Conservation (phyloP, 37 sponge, comb jelly and placozoan species). For the Bolinopsis microptera region DNA sequence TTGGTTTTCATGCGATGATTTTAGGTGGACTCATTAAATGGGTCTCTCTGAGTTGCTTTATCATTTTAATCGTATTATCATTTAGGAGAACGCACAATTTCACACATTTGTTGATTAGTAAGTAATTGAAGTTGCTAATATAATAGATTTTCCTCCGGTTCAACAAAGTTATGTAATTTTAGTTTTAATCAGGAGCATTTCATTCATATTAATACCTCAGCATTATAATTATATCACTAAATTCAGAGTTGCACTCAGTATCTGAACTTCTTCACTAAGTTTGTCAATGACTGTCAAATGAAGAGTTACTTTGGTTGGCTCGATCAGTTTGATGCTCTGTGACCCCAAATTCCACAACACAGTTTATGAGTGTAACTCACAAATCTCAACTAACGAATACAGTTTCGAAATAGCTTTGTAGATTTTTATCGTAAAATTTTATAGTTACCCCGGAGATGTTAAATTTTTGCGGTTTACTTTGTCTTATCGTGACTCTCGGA, state of each 20-base stretch:
- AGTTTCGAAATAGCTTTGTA: not conserved
- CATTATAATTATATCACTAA: not conserved
- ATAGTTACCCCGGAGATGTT: constrained; percentile 3
- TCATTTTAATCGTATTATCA: not conserved
- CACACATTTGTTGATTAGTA: not conserved
- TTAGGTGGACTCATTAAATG: not conserved
- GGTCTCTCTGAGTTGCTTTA: not conserved
- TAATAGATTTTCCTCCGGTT: not conserved
- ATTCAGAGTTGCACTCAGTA: too few relatives aligned
- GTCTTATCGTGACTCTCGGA: too few relatives aligned
- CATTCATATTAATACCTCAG: not conserved
- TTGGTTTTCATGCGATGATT: not conserved
- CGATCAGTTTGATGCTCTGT: too few relatives aligned
- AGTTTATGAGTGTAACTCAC: too few relatives aligned
- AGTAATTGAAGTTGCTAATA: not conserved
- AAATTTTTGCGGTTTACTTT: too few relatives aligned
- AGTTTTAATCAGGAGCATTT: not conserved
- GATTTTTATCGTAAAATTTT: constrained; percentile 43
- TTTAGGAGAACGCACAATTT: not conserved
- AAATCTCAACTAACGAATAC: not conserved
- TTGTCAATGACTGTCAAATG: too few relatives aligned
- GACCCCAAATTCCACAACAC: too few relatives aligned
- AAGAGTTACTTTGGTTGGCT: too few relatives aligned
- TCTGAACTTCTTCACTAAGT: too few relatives aligned
- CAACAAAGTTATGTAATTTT: not conserved